These are phyloP conservation scores for Lasiurus borealis DNA, from an alignment of 2,113 vertebrate species.

Conservation along the genomic window DNA sequence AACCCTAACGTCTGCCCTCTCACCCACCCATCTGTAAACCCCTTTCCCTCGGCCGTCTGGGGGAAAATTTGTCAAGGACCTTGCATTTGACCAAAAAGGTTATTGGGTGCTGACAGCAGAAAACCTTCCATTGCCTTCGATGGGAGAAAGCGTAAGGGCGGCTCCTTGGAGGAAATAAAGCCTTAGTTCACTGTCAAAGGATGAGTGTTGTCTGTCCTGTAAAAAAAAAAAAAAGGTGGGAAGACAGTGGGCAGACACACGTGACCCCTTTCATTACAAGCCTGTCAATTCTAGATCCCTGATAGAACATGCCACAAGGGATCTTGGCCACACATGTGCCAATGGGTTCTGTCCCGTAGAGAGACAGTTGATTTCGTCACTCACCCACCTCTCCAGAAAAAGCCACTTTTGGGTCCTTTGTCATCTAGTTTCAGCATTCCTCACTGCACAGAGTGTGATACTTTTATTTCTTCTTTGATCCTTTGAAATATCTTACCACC, in stretches of 20 bases:
- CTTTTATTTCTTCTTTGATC: not conserved
- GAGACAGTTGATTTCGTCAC: not conserved
- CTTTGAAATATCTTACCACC: not conserved
- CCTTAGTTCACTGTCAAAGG: too few species aligned
- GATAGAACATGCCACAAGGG: not conserved
- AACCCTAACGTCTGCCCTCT: not conserved
- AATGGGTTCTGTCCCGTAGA: not conserved
- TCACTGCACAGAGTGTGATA: not conserved
- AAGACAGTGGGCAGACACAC: too few species aligned
- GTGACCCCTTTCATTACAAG: not conserved
- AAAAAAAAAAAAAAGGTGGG: too few species aligned
- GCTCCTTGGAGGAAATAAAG: too few species aligned
- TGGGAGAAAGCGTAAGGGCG: too few species aligned
- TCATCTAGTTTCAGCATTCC: not conserved
- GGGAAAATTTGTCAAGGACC: not conserved
- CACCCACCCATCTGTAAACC: not conserved
- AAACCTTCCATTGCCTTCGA: not conserved
- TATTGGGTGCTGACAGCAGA: not conserved
- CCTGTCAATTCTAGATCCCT: not conserved
- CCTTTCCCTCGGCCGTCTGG: not conserved
- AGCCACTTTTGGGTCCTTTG: not conserved
- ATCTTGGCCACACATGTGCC: not conserved
- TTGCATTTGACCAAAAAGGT: not conserved
- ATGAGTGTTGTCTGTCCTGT: not conserved
- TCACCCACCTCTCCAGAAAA: not conserved